Evolutionary conservation across 2,888 invertebrate genomes (phyloP).

Genomic region (Reticulitermes lucifugus): DNA sequence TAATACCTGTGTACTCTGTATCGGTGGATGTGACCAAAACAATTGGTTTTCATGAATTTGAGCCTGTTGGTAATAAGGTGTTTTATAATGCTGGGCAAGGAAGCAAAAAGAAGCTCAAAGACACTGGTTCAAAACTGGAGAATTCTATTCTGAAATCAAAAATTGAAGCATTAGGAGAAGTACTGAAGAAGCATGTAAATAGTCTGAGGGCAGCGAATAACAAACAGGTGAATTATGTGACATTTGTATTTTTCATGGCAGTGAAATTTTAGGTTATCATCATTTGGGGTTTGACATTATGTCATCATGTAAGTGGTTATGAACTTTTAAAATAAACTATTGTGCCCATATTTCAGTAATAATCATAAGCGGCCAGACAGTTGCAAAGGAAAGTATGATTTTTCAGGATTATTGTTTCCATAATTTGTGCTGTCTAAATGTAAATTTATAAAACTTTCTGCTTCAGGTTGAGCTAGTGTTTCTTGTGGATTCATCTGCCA

Average conservation of each 20-base stretch:
- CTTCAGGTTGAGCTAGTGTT: slow-evolving; percentile 72
- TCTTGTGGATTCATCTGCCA: slow-evolving; percentile 76
- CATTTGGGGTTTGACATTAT: no score
- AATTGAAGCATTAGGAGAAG: slow-evolving; percentile 67
- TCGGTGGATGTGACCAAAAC: not conserved
- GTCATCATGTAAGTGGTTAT: no score
- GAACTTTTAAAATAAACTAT: no score
- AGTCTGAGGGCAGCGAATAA: slow-evolving; percentile 62
- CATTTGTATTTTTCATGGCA: no score
- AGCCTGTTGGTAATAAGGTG: slow-evolving; percentile 11
- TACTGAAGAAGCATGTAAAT: slow-evolving; percentile 69
- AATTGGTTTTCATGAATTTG: slow-evolving; percentile 3
- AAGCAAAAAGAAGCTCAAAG: slow-evolving; percentile 60
- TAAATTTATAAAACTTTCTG: not conserved
- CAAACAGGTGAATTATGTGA: slow-evolving; percentile 49
- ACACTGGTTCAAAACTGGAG: slow-evolving; percentile 56
- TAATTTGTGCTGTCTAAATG: no score
- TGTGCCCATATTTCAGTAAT: no score
- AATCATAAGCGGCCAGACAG: no score
- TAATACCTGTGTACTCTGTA: not conserved
- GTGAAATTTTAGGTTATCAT: no score
- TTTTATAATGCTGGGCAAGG: slow-evolving; percentile 57
- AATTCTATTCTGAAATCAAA: slow-evolving; percentile 65
- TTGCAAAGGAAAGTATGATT: no score
- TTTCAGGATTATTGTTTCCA: no score